These are phyloP conservation scores for Vulpes lagopus DNA, from an alignment of 2,113 vertebrate genomes.

Conservation along the genomic window DNA sequence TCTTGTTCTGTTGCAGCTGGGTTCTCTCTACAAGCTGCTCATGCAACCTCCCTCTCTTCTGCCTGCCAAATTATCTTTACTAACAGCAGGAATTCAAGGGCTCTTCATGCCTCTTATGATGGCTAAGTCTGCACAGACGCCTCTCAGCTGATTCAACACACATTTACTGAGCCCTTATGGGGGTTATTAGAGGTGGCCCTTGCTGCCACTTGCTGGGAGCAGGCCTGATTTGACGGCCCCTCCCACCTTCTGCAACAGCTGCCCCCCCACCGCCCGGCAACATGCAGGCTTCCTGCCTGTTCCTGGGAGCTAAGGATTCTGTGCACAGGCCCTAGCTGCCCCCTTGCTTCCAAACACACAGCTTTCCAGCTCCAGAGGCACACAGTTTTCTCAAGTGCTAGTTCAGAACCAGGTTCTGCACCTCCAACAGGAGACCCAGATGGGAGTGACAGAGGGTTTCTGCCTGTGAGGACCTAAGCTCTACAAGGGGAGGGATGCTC, in stretches of 20 bases:
- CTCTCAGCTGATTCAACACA: conserved; percentile 47
- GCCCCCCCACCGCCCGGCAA: not conserved
- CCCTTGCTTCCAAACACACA: not conserved
- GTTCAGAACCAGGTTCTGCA: not conserved
- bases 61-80: conserved; percentile 50
- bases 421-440: not conserved
- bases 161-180: not conserved
- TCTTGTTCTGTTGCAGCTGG: not conserved
- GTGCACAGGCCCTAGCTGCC: not conserved
- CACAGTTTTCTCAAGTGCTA: not conserved
- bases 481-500: not conserved
- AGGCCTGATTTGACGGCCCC: not conserved
- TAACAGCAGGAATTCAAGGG: conserved; percentile 51
- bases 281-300: not conserved
- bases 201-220: conserved; percentile 9
- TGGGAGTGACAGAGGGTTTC: not conserved
- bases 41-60: not conserved
- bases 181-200: conserved; percentile 18
- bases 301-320: not conserved
- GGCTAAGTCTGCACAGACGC: not conserved
- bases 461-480: not conserved
- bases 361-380: not conserved
- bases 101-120: conserved; percentile 60
- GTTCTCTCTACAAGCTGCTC: not conserved
- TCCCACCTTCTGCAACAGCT: not conserved